Evolutionary conservation across 2,888 invertebrate genomes (phyloP).

Genomic region (Opisthograptis luteolata): DNA sequence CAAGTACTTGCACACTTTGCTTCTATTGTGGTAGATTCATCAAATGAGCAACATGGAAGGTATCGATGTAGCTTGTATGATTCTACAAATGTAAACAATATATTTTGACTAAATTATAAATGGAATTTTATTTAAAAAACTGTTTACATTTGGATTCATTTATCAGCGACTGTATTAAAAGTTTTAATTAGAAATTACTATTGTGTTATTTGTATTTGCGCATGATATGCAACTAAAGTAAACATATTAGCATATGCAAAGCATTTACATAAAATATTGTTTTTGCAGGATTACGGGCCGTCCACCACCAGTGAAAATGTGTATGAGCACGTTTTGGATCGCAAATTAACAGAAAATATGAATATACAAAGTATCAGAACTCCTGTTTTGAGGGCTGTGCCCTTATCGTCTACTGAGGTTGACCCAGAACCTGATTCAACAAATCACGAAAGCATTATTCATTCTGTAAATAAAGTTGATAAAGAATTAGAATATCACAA

Average conservation of each 20-base stretch:
- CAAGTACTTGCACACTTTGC: slow-evolving; percentile 44
- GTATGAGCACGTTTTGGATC: slow-evolving; percentile 75
- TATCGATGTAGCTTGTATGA: background rate
- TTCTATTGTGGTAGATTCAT: slow-evolving; percentile 52
- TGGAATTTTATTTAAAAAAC: no score
- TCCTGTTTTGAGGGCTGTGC: slow-evolving; percentile 73
- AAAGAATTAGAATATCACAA: slow-evolving; percentile 76
- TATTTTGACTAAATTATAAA: no score
- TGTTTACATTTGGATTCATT: slow-evolving; percentile 12
- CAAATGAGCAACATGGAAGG: slow-evolving; percentile 32
- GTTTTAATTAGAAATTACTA: no score
- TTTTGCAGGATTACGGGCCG: slow-evolving; percentile 83
- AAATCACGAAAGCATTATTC: slow-evolving; percentile 75
- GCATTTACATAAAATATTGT: slow-evolving; percentile 35
- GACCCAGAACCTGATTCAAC: slow-evolving; percentile 80
- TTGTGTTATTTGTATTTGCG: slow-evolving; percentile 3
- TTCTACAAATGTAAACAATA: no score
- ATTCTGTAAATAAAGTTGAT: slow-evolving; percentile 67
- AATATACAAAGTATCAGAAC: slow-evolving; percentile 75
- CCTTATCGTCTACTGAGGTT: slow-evolving; percentile 65
- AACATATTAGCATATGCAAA: background rate
- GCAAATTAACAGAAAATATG: slow-evolving; percentile 78
- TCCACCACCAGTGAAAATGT: slow-evolving; percentile 82
- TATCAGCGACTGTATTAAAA: slow-evolving; percentile 23
- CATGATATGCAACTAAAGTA: slow-evolving; percentile 14